phyloP scores from a whole-genome alignment of 1,140 invertebrate genomes.

The Ostrea denselamellosa region DNA sequence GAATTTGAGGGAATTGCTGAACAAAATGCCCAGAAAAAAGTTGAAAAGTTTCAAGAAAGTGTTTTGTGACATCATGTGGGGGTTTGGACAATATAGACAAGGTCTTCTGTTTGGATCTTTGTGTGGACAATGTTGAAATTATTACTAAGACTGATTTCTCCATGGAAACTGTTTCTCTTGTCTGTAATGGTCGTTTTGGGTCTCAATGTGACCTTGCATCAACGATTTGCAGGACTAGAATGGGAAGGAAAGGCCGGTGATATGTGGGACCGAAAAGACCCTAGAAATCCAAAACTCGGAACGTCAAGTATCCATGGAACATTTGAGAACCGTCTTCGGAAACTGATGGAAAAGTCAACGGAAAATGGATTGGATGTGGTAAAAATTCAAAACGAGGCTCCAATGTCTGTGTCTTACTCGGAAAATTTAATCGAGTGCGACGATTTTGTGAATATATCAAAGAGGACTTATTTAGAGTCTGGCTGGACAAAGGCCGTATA shows the following conservation, averaged over 20 bases:
- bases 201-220: slow-evolving; percentile 56
- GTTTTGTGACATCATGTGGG: neutral
- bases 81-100: neutral
- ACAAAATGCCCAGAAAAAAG: slow-evolving; percentile 21
- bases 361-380: slow-evolving; percentile 53
- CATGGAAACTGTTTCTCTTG: neutral
- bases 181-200: slow-evolving; percentile 42
- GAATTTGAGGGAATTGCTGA: neutral
- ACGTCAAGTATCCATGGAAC: slow-evolving; percentile 42
- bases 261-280: slow-evolving; percentile 45
- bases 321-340: slow-evolving; percentile 67
- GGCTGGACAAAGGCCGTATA: slow-evolving; percentile 81
- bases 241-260: slow-evolving; percentile 52
- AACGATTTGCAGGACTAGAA: slow-evolving; percentile 57
- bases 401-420: slow-evolving; percentile 50
- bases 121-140: neutral
- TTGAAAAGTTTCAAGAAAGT: neutral
- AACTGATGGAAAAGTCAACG: slow-evolving; percentile 64
- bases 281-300: neutral
- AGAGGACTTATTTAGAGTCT: slow-evolving; percentile 72
- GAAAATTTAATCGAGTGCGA: slow-evolving; percentile 67
- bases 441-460: slow-evolving; percentile 66
- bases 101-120: neutral
- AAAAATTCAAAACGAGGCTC: slow-evolving; percentile 47
- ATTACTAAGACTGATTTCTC: neutral